These are phyloP conservation scores for Drosophila insularis DNA, from an alignment of 1,140 invertebrate genomes.

Conservation along the genomic window DNA sequence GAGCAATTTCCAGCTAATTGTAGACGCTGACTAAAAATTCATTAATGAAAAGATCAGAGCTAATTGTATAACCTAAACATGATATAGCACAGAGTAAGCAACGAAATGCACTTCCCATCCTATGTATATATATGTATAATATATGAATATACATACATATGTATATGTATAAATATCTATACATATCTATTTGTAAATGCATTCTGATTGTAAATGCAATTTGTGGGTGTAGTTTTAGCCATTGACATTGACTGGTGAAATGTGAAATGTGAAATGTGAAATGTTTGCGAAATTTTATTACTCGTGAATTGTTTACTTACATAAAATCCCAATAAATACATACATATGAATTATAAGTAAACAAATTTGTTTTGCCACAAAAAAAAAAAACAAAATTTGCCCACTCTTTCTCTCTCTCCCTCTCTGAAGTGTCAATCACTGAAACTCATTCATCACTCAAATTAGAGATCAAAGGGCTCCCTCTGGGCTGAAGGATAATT, in stretches of 20 bases:
- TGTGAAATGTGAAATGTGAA: slow-evolving; percentile 12
- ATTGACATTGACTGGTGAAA: slow-evolving; percentile 35
- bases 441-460: slow-evolving; percentile 64
- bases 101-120: too few relatives aligned
- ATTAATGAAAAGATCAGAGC: slow-evolving; percentile 9
- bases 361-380: background rate
- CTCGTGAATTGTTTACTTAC: slow-evolving; percentile 38
- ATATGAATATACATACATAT: background rate
- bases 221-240: slow-evolving; percentile 24
- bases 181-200: background rate
- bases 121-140: background rate
- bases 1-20: background rate
- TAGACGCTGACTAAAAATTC: background rate
- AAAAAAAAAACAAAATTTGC: background rate
- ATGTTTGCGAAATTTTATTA: slow-evolving; percentile 27
- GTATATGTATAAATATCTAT: background rate
- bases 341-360: background rate
- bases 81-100: background rate
- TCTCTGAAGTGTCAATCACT: slow-evolving; percentile 49
- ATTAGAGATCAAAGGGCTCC: slow-evolving; percentile 59
- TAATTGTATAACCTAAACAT: slow-evolving; percentile 21
- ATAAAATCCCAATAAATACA: background rate
- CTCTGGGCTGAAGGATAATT: slow-evolving; percentile 21
- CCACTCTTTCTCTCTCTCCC: background rate
- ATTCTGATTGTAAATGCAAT: slow-evolving; percentile 34